Evolutionary conservation across 1,140 invertebrate genomes (phyloP).

Genomic region (Pteromalus puparum): DNA sequence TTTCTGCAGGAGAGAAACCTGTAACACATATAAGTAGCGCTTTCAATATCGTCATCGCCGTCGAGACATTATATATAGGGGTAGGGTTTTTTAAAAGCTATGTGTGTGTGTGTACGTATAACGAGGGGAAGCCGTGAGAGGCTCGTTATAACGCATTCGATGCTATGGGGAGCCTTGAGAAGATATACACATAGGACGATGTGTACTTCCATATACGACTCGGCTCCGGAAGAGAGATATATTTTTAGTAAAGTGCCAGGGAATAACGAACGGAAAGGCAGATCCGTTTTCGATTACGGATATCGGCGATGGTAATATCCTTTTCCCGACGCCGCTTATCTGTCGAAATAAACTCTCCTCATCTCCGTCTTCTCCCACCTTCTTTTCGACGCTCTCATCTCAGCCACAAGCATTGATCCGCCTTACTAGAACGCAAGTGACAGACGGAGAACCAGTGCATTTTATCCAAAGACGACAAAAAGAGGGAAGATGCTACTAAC

Average conservation of each 20-base stretch:
- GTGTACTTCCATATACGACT: no score
- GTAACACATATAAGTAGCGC: neutral
- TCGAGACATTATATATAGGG: neutral
- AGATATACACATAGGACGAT: no score
- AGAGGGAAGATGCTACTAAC: neutral
- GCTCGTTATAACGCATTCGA: constrained; percentile 59
- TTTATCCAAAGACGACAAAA: neutral
- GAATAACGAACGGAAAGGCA: constrained; percentile 41
- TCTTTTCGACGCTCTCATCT: neutral
- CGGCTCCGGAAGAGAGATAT: constrained; percentile 22
- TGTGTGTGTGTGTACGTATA: constrained; percentile 49
- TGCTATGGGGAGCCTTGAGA: neutral
- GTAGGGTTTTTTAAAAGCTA: neutral
- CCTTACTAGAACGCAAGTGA: constrained; percentile 5
- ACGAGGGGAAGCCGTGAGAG: constrained; percentile 40
- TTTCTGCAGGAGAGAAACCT: neutral
- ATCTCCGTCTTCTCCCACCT: neutral
- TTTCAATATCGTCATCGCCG: neutral
- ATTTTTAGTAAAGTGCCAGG: constrained; percentile 54
- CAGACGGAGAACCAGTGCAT: constrained; percentile 25
- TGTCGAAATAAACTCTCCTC: no score
- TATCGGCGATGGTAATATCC: constrained; percentile 34
- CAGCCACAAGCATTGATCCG: constrained; percentile 20
- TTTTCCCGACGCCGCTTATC: constrained; percentile 6
- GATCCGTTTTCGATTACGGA: constrained; percentile 51